Base-by-base conservation (phyloP, 2,113 vertebrate genomes). In the Heterotilapia buettikoferi region DNA sequence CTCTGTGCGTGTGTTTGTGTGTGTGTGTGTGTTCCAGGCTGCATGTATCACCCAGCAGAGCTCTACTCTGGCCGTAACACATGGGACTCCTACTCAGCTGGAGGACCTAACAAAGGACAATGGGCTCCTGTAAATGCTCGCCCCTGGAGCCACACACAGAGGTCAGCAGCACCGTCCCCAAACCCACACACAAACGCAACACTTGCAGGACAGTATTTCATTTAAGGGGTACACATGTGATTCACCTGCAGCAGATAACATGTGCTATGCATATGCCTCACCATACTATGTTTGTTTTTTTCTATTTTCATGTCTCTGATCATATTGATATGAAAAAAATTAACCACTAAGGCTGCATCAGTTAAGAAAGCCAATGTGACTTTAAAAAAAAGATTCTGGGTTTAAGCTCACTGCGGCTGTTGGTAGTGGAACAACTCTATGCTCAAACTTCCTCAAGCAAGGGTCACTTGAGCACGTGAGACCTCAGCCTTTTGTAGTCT, bases 41-140 rank as follows among this genome's bases (percentile, higher is more conserved):
- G 98, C 96, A 98, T 98, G 98, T 97, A 98, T 98, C 97, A 97
- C 94, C 94, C 97, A 94, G 96, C 96, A 96, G 97, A 98, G 92
- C 97, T 97, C 96, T 97, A 97, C 93, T 97, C 97, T 95, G 97
- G 96, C 95, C 98, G 97, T 89, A 93, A 97, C 95, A 96, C 97
- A 90, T 97, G 97, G 97, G 97, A 97, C 96, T 96, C 97, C 94
- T 97, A 97, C 90, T 95, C 97, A 90, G 92, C 97, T 93, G 97
- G 96, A 91, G 95, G 96, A 94, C 95, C 97, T 91, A 96, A 96
- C 95, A 97, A 97, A 95, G 96, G 96, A 93, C 96, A 96, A 94
- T 98, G 97, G 97, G 95, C 95, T 90, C 93, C 97, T 87, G 94
- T 94, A 85, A 95, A 96, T 88, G 93, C 92, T 91, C 96, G 97